A percentile compares a stretch with the other conserved stretches of the same genome.
phyloP scores from a whole-genome alignment of 1,140 invertebrate species.

The Capitella teleta region DNA sequence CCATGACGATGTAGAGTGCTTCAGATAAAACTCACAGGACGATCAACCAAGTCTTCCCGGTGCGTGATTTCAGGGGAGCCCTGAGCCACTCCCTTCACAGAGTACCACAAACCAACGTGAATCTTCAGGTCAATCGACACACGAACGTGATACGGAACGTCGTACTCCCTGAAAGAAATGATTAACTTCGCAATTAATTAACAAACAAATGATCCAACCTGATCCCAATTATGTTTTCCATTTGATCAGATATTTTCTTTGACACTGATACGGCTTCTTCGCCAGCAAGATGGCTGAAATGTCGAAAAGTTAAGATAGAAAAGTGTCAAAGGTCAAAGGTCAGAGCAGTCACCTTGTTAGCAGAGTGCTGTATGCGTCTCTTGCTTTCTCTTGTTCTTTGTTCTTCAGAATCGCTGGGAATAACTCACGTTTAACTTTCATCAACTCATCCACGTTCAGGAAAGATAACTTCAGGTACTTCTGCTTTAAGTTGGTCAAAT shows the following conservation, averaged over 20 bases:
- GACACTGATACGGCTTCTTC: slow-evolving; percentile 17
- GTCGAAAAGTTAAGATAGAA: too few species aligned
- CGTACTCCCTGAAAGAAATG: slow-evolving; percentile 69
- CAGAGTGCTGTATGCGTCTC: slow-evolving; percentile 75
- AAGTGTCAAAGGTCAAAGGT: too few species aligned
- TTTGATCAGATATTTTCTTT: slow-evolving; percentile 36
- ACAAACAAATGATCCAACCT: slow-evolving; percentile 21
- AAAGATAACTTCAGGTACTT: slow-evolving; percentile 88
- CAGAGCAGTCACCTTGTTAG: slow-evolving; percentile 43
- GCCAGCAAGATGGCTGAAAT: slow-evolving; percentile 27
- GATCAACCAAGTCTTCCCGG: slow-evolving; percentile 73
- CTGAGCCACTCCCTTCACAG: slow-evolving; percentile 60
- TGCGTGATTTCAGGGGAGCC: slow-evolving; percentile 58
- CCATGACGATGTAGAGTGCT: too few species aligned
- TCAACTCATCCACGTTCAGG: slow-evolving; percentile 72
- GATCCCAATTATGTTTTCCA: slow-evolving; percentile 45
- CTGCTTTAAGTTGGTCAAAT: slow-evolving; percentile 84
- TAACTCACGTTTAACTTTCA: slow-evolving; percentile 76
- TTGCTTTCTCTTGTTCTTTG: slow-evolving; percentile 68
- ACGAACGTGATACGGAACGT: slow-evolving; percentile 92
- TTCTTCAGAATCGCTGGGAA: slow-evolving; percentile 75
- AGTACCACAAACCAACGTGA: slow-evolving; percentile 93
- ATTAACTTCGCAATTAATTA: slow-evolving; percentile 1
- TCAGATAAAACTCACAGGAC: slow-evolving; percentile 57
- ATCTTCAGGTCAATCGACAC: slow-evolving; percentile 93